A percentile compares a stretch with the other conserved stretches of the same genome.
These are phyloP conservation scores for Lordiphosa clarofinis DNA, from an alignment of 1,140 invertebrate genomes.

Conservation along the genomic window DNA sequence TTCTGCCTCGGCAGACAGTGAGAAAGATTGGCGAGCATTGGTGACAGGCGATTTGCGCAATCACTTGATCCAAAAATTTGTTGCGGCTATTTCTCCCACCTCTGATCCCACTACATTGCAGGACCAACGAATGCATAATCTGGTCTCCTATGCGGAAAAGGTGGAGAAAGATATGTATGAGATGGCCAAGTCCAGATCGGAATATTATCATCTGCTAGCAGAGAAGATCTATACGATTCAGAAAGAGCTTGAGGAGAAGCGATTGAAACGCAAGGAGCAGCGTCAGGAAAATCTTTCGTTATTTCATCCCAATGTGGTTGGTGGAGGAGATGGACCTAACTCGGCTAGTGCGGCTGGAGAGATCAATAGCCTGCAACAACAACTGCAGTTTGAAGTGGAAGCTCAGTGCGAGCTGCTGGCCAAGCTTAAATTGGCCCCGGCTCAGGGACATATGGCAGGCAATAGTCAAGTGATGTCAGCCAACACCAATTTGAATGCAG, in stretches of 20 bases:
- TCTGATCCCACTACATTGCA: constrained; percentile 95
- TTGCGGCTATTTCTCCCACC: constrained; percentile 99
- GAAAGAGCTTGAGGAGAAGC: constrained; percentile 95
- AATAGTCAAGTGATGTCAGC: no score
- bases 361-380: no score
- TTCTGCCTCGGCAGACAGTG: constrained; percentile 63
- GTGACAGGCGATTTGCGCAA: constrained; percentile 98
- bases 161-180: constrained; percentile 99
- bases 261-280: constrained; percentile 94
- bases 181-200: constrained; percentile 96
- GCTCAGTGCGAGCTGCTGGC: no score
- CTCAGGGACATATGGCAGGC: no score
- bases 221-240: constrained; percentile 99
- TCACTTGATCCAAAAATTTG: constrained; percentile 99
- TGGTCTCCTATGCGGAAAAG: constrained; percentile 98
- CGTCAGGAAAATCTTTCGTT: no score
- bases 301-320: no score
- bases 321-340: no score
- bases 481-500: no score
- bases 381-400: no score
- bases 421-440: no score
- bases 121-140: constrained; percentile 97
- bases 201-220: constrained; percentile 98
- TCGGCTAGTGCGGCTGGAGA: no score
- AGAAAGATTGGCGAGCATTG: constrained; percentile 98